These are phyloP conservation scores for Pantherophis alleghaniensis DNA, from an alignment of 2,797 vertebrate species.

Conservation along the genomic window DNA sequence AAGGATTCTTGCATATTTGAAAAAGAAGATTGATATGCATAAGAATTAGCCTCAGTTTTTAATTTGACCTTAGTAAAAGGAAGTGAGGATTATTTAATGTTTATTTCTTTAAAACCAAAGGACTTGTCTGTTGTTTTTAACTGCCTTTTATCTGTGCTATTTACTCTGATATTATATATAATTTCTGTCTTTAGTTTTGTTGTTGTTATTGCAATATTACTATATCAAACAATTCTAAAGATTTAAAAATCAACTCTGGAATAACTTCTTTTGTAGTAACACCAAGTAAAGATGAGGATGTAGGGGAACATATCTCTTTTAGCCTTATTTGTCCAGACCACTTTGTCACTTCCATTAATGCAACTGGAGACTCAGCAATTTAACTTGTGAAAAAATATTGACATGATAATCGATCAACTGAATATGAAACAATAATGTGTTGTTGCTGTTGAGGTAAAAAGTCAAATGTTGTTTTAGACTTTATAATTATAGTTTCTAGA, in stretches of 20 bases:
- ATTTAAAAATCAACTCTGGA: background rate
- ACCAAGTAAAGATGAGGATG: background rate
- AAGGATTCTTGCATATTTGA: background rate
- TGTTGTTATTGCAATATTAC: background rate
- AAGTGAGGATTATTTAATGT: background rate
- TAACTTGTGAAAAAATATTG: background rate
- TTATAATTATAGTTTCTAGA: background rate
- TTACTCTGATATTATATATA: background rate
- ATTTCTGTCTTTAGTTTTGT: background rate
- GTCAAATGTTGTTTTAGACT: background rate
- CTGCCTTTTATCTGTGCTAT: background rate
- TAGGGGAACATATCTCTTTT: background rate
- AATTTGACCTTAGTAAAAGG: background rate
- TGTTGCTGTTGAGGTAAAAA: background rate
- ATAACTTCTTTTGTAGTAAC: background rate
- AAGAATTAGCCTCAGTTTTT: background rate
- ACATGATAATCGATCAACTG: background rate
- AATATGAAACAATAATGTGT: background rate
- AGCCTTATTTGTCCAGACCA: background rate
- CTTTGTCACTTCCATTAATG: background rate
- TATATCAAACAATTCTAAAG: background rate
- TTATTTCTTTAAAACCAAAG: background rate
- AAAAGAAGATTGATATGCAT: background rate
- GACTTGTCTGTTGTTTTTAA: background rate
- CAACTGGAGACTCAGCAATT: background rate